Evolutionary conservation across 2,797 vertebrate species (phyloP), one percentile per base, ranked within the genome.

Genomic region (Peromyscus melanophrys): DNA sequence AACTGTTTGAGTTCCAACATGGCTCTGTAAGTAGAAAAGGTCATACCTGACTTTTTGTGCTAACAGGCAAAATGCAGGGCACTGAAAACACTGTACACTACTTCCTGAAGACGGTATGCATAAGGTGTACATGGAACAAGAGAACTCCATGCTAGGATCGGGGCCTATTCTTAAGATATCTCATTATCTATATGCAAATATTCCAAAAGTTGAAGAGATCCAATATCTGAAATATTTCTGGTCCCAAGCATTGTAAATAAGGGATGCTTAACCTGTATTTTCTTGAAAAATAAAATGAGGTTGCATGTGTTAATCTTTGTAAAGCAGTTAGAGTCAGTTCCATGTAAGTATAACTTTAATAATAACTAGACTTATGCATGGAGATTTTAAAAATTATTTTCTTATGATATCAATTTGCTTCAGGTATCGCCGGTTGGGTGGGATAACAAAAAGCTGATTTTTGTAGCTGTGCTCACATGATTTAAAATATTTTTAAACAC

Each of bases 391-490:
- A 77, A 71, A 92, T 71, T 46, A 31, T 89, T 40, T 84, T 81
- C 83, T 78, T 92, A 83, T 96, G 95, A 81, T 83, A 85, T 93
- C 34, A 77, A 17, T 84, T 95, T n/a, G 57, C 57, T 17, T 80
- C 59, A 29, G 34, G 10, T 75, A 59, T 37, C n/a, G 76, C 34
- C 6, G 65, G 67, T n/a, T 52, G 52, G 63, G 90, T 10, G 11
- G 65, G 95, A 87, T 80, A 90, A 84, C 85, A 76, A 49, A 97
- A 96, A 94, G 82, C 71, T 77, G 94, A 93, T 86, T 95, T 95
- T 82, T 73, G 12, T 84, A 94, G 61, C 63, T 94, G 67, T 71
- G 73, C 23, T 57, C 80, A 59, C 21, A 91, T 73, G 77, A 59
- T 69, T 83, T 89, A 61, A 95, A 92, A 75, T 93, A 95, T 95